These are phyloP conservation scores for Amphipyra berbera DNA, from an alignment of 2,888 invertebrate species.

Conservation along the genomic window DNA sequence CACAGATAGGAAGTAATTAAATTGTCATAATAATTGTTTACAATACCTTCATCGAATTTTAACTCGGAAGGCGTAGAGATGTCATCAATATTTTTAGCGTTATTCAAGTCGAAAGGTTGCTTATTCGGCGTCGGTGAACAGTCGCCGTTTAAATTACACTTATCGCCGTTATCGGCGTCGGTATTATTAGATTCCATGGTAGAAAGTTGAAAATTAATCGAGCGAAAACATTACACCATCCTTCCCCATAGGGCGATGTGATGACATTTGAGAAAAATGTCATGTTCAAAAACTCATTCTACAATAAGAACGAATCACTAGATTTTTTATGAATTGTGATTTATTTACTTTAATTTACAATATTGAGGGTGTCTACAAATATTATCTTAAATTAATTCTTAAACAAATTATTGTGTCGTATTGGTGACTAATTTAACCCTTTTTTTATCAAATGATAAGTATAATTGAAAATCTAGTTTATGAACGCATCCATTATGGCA, in stretches of 20 bases:
- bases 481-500: slow-evolving; percentile 15
- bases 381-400: too few relatives aligned
- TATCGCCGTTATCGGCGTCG: slow-evolving; percentile 74
- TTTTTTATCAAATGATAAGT: background rate
- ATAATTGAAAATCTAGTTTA: background rate
- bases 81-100: slow-evolving; percentile 87
- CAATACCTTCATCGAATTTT: slow-evolving; percentile 92
- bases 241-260: slow-evolving; percentile 63
- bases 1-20: slow-evolving; percentile 61
- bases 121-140: slow-evolving; percentile 73
- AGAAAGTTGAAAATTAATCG: slow-evolving; percentile 74
- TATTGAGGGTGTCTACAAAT: background rate
- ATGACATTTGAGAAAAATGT: slow-evolving; percentile 71
- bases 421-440: background rate
- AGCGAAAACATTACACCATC: slow-evolving; percentile 86
- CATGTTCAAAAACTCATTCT: slow-evolving; percentile 52
- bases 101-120: slow-evolving; percentile 75
- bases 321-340: background rate
- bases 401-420: background rate
- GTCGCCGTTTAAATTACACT: slow-evolving; percentile 78
- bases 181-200: slow-evolving; percentile 81
- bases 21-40: slow-evolving; percentile 73
- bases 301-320: background rate
- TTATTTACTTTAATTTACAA: background rate
- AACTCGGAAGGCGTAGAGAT: slow-evolving; percentile 91